Conservation (phyloP, 1,140 invertebrate genomes). For the Trichoplusia ni region DNA sequence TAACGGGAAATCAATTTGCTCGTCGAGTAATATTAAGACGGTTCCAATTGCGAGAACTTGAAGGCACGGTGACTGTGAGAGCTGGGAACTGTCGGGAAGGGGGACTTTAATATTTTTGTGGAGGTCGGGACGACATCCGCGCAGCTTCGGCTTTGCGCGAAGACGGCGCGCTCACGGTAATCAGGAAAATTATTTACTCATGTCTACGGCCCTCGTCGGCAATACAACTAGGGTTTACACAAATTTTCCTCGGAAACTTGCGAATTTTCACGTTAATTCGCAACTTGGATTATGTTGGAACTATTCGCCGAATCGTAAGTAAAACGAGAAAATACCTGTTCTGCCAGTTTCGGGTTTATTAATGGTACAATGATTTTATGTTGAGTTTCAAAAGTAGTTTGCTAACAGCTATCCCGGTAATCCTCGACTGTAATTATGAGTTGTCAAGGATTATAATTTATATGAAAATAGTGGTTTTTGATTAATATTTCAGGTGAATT, state of each 20-base stretch:
- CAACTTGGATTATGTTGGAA: too few relatives aligned
- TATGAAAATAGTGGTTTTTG: too few relatives aligned
- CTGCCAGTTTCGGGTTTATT: too few relatives aligned
- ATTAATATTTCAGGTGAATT: too few relatives aligned
- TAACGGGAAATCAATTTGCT: conserved; percentile 61
- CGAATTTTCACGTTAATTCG: too few relatives aligned
- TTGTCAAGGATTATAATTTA: too few relatives aligned
- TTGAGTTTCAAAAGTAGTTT: too few relatives aligned
- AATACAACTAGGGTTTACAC: conserved; percentile 57
- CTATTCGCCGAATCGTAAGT: too few relatives aligned
- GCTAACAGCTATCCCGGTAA: too few relatives aligned
- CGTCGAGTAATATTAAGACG: conserved; percentile 44
- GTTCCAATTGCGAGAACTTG: conserved; percentile 50
- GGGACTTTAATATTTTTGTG: conserved; percentile 73
- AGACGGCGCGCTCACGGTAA: conserved; percentile 70
- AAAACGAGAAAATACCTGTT: too few relatives aligned
- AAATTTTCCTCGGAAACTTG: background rate
- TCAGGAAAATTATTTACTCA: conserved; percentile 80
- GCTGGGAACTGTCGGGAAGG: conserved; percentile 10
- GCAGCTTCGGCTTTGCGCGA: conserved; percentile 59
- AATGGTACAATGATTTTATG: too few relatives aligned
- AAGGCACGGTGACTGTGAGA: conserved; percentile 39
- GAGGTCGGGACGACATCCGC: conserved; percentile 49
- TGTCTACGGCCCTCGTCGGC: conserved; percentile 59
- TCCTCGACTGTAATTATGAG: too few relatives aligned